Evolutionary conservation across 2,888 invertebrate genomes (phyloP), one percentile per base, ranked within the genome.

Genomic region (Thymelicus sylvestris): DNA sequence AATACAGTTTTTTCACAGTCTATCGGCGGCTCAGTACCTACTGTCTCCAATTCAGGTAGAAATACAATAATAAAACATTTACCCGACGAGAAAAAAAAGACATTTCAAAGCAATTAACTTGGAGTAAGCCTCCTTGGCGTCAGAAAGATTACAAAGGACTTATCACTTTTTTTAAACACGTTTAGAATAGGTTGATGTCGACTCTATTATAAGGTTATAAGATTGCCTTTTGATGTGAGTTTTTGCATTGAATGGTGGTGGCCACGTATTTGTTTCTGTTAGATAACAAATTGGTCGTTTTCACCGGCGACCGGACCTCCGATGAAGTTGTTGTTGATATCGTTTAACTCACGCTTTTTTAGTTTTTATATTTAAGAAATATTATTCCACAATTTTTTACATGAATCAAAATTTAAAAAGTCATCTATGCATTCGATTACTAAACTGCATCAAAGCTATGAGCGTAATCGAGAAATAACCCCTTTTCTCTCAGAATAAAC

Each of bases 131-230:
- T 86, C 86, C 77, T 80, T 92, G 93, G 93, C 93, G 93, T 93
- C 93, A 92, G 89, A 80, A 83, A 88, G 91, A 92, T 93, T 91
- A 92, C 91, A 91, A 90, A 86, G 87, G 89, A 90, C 87, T 91
- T 92, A 92, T 90, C 90, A 89, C 88, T 86, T 89, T 91, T 91
- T 89, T 89, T 71, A 61, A 64, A 72, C 67, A 47, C n/a, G 59
- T 62, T 75, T 68, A 66, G 48, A 44, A 76, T 75, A 73, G 75
- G 75, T 72, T 79, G 77, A 79, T 74, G 83, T 80, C 77, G 72
- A 66, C 50, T 38, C 69, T 67, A 74, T 63, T 70, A 24, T 60
- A 6, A 60, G 31, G 48, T 24, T 55, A 76, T 80, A 83, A 77
- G 79, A 80, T 78, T 71, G 72, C 73, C 78, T 79, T 86, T 75